phyloP scores from a whole-genome alignment of 1,140 invertebrate species.

The Caenorhabditis brenneri region DNA sequence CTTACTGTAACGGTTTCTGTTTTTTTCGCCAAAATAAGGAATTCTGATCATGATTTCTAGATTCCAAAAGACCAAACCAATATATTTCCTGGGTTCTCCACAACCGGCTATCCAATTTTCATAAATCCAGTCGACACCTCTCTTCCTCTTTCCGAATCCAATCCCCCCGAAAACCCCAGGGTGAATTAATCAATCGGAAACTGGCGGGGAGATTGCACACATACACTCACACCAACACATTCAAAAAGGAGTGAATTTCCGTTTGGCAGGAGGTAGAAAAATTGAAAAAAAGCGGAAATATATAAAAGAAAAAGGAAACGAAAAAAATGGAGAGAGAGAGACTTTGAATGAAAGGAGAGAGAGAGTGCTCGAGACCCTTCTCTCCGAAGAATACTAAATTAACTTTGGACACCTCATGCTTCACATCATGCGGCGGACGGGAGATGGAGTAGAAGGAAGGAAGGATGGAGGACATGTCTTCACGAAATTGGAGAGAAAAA shows the following conservation, averaged over 20 bases:
- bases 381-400: slow-evolving; percentile 29
- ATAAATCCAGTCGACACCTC: too few relatives aligned
- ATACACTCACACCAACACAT: too few relatives aligned
- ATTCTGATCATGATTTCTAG: too few relatives aligned
- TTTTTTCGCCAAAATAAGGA: too few relatives aligned
- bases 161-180: too few relatives aligned
- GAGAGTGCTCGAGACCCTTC: background rate
- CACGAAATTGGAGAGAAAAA: slow-evolving; percentile 37
- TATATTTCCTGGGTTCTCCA: too few relatives aligned
- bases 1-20: too few relatives aligned
- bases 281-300: slow-evolving; percentile 15
- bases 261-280: background rate
- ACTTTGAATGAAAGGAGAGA: background rate
- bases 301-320: slow-evolving; percentile 6
- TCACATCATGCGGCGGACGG: slow-evolving; percentile 20
- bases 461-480: too few relatives aligned
- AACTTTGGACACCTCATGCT: slow-evolving; percentile 43
- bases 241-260: background rate
- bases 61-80: too few relatives aligned
- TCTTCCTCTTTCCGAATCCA: too few relatives aligned
- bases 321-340: background rate
- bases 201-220: background rate
- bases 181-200: too few relatives aligned
- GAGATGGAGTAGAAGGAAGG: background rate
- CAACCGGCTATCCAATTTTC: too few relatives aligned